Base-by-base conservation (phyloP, 2,888 invertebrate species). In the Linnaemya vulpina region DNA sequence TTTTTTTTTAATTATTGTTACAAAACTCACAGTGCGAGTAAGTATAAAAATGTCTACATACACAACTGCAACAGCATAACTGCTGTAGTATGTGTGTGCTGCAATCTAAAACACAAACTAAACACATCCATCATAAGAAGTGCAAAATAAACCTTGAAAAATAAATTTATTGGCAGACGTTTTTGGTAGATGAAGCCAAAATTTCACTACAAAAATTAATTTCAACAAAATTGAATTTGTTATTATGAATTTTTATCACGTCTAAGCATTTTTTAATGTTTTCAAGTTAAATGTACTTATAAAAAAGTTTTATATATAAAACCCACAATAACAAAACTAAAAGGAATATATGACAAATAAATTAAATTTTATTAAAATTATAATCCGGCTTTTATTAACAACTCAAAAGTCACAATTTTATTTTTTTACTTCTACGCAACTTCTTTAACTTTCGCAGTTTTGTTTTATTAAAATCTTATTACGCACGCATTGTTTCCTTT, bases 121-220 rank as follows among this genome's bases (percentile, higher is more conserved):
- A 67, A 38, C 25, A 49, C 38, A 62, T 80, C 40, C 40, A 58
- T 73, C 62, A 71, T 38, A 75, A 75, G 53, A 71, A 65, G 76
- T 82, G 76, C 70, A 85, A 75, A 75, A 65, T 20, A 85, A 85
- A 75, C 85, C 85, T 85, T 85, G 85, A 85, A 80, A 78, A 78
- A 20, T 49, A 74, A 80, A 60, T 80, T 76, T 85, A 85, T 85
- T 85, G 85, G 85, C 85, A 85, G 70, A 53, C 80, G 43, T 60
- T 60, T 80, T 76, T 65, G 71, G 77, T 74, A 70, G 70, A 85
- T 70, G 74, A 53, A 78, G 85, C 85, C 85, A 85, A 85, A 80
- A 85, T 85, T 85, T 85, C 85, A 85, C 85, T 17, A 62, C 70
- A 63, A 49, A 49, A 71, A 30, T 58, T n/a, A 13, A 73, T 38